Base-by-base conservation (phyloP, 2,797 vertebrate genomes). In the Botia kubotai region DNA sequence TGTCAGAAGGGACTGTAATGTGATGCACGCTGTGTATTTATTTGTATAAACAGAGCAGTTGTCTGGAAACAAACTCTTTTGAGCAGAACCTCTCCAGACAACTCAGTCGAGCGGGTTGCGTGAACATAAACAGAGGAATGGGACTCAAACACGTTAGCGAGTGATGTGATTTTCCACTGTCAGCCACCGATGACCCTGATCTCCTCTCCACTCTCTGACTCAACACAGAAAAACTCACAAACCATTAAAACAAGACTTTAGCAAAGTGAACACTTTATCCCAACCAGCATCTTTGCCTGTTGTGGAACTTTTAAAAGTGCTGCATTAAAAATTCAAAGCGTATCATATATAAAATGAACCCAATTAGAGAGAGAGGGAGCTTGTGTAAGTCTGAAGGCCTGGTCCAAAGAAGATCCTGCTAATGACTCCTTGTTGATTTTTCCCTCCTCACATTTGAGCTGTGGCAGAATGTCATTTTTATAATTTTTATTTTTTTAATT, bases 301-400 rank as follows among this genome's bases (percentile, higher is more conserved):
- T 33, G 33, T 33, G 33, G 89, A 95, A 94, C 93, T 93, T 94
- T 94, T 46, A 57, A 55, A 80, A 72, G 90, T 82, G 71, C 84
- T 58, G 46, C 90, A 94, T 95, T 93, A 95, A 95, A 94, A 92
- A 94, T 94, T 94, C 82, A 94, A 91, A 82, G 88, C 89, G 72
- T 94, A 94, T 94, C 94, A 92, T 93, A 91, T 94, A 91, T 91
- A 93, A 94, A 94, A 93, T 93, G 93, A 94, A 94, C 89, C 93
- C 93, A 94, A 95, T 95, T 95, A 94, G 90, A 90, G 91, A 90
- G 92, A 90, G 92, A 92, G 91, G 89, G 57, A 89, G 92, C 88
- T 91, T 86, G 89, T 89, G 91, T 94, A 93, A 94, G 93, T 89
- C 91, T 93, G 89, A 89, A 93, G 33, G 33, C 33, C 33, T 33